Evolutionary conservation across 1,140 invertebrate species (phyloP), one percentile per base, ranked within the genome.

Genomic region (Macrobrachium rosenbergii): DNA sequence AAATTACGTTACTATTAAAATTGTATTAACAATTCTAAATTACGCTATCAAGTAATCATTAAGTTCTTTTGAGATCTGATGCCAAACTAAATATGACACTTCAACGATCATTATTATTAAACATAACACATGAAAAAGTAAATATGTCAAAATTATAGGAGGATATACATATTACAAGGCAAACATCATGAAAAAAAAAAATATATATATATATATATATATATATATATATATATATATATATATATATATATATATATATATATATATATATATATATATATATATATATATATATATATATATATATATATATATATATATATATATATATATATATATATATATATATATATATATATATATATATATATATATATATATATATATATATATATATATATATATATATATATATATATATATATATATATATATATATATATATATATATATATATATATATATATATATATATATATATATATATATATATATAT

Each of bases 151-250:
- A n/a, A n/a, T n/a, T n/a, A n/a, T n/a, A n/a, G n/a, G n/a, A n/a
- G n/a, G n/a, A n/a, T n/a, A n/a, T n/a, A 75, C n/a, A 75, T 16
- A 72, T 11, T 23, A 72, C 11, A 11, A 21, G 69, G n/a, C n/a
- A n/a, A 72, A 23, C 69, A 23, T 72, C 28, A 14, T 72, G 69
- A 75, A 28, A 75, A 28, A 75, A 28, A 75, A 28, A 75, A n/a
- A 78, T 78, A 78, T 78, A 78, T 78, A 78, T 78, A 78, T 78
- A 78, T 78, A 78, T 78, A 78, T 78, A 78, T 78, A 78, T 78
- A 78, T 78, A 78, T 58, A 78, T 58, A 78, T 78, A 78, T 78
- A 78, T 78, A 78, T 78, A 78, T 52, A 58, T 78, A 52, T 52
- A 58, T 78, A 58, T 78, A 78, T 52, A 78, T 78, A 78, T 78